Evolutionary conservation across 2,113 vertebrate species (phyloP).

Genomic region (Mola mola): DNA sequence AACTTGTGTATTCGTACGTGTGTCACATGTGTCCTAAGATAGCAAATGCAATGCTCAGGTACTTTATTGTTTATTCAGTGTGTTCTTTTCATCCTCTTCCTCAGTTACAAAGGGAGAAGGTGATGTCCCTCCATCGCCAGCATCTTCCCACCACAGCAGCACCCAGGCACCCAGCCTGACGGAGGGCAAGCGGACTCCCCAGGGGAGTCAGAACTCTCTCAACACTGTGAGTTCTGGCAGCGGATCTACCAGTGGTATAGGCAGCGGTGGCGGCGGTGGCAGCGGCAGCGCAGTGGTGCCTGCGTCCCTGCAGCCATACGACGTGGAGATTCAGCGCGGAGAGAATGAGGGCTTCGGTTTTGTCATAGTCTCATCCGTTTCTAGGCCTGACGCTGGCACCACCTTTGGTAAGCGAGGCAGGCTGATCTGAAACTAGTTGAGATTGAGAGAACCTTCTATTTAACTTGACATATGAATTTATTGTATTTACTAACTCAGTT

Average conservation of each 20-base stretch:
- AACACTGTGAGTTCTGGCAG: conserved; percentile 98
- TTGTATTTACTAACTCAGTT: conserved; percentile 35
- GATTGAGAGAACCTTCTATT: conserved; percentile 30
- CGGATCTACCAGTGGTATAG: conserved; percentile 95
- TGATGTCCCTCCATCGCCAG: conserved; percentile 91
- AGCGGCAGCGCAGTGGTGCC: conserved; percentile 87
- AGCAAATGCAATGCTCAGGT: too few relatives aligned
- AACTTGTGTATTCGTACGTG: background rate
- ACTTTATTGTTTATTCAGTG: too few relatives aligned
- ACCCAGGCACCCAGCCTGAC: conserved; percentile 94
- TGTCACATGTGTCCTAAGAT: too few relatives aligned
- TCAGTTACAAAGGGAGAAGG: conserved; percentile 90
- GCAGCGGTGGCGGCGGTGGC: conserved; percentile 87
- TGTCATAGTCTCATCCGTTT: conserved; percentile 97
- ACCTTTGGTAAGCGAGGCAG: conserved; percentile 88
- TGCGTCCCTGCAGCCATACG: conserved; percentile 89
- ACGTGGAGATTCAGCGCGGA: conserved; percentile 93
- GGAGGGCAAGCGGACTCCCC: conserved; percentile 94
- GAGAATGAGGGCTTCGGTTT: conserved; percentile 98
- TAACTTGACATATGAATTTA: conserved; percentile 19
- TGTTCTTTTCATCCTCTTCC: background rate
- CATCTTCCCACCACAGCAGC: conserved; percentile 98
- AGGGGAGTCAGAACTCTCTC: conserved; percentile 97
- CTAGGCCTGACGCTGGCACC: conserved; percentile 91
- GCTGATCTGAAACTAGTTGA: background rate